Evolutionary conservation across 2,888 invertebrate species (phyloP), one percentile per base, ranked within the genome.

Genomic region (Drosophila paracracens): DNA sequence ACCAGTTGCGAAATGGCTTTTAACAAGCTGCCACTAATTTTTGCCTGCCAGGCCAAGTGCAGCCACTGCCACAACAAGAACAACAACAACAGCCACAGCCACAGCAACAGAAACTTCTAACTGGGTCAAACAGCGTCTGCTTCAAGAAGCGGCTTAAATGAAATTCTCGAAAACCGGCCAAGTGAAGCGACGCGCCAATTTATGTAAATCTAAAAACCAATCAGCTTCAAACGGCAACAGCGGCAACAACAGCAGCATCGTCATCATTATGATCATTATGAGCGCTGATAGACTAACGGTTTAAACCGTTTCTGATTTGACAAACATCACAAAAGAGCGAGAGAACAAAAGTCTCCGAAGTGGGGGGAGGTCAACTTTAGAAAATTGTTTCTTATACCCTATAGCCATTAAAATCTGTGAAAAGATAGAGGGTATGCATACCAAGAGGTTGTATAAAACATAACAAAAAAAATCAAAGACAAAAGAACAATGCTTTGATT

Each of bases 151-250:
- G 57, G 46, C 70, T 77, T 61, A 74, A 78, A 74, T 79, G 74
- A 78, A 78, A 78, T 79, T 78, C 77, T 79, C 70, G 46, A 79
- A 78, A 81, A 79, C 82, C 82, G 81, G 79, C 79, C 84, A 81
- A 73, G 81, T 76, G 78, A 78, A 75, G 80, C 79, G 79, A 79
- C 79, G 79, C 81, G 84, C 88, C 88, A 85, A 85, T 85, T 84
- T 85, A 85, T 85, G 84, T 85, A 85, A 85, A 85, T 85, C 82
- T 79, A 87, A 85, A 46, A 82, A 87, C 84, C 88, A 85, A 85
- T 85, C 84, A 87, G 87, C 87, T 76, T 70, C 73, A 81, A 81
- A 81, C 76, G 70, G 68, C 81, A 71, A 64, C 83, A 50, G 35
- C 35, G 21, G 21, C 63, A 67, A 38, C 64, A 67, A 36, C 57